Conservation (phyloP, 2,888 invertebrate genomes). For the Euspilapteryx auroguttella region DNA sequence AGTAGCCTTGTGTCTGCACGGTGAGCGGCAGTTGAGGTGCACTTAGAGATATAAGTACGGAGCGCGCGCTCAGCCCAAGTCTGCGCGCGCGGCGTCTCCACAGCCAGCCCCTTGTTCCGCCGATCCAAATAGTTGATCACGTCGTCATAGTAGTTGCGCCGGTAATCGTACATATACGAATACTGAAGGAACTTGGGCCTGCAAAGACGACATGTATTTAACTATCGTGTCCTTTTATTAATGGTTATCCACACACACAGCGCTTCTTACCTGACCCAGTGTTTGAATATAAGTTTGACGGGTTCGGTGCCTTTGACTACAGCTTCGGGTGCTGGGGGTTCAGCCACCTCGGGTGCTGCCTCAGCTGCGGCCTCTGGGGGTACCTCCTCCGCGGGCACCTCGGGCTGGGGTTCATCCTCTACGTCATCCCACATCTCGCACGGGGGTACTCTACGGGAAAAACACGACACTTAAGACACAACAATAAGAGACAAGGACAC, state of each 20-base stretch:
- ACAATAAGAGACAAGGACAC: slow-evolving; percentile 9
- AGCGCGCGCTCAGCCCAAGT: slow-evolving; percentile 85
- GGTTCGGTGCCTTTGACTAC: slow-evolving; percentile 55
- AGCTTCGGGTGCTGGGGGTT: slow-evolving; percentile 36
- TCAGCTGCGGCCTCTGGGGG: slow-evolving; percentile 19
- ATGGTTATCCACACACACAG: not conserved
- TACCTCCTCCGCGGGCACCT: slow-evolving; percentile 18
- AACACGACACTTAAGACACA: slow-evolving; percentile 14
- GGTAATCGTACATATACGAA: slow-evolving; percentile 81
- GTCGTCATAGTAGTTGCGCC: slow-evolving; percentile 85
- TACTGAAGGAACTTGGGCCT: slow-evolving; percentile 82
- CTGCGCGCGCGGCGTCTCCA: slow-evolving; percentile 77
- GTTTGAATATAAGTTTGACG: slow-evolving; percentile 72
- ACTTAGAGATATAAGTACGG: slow-evolving; percentile 68
- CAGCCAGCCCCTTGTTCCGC: slow-evolving; percentile 67
- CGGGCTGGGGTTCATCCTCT: slow-evolving; percentile 21
- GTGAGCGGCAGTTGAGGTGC: slow-evolving; percentile 71
- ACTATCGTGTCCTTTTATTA: not conserved
- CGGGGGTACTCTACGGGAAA: slow-evolving; percentile 34
- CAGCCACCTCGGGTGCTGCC: slow-evolving; percentile 40
- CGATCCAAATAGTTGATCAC: slow-evolving; percentile 82
- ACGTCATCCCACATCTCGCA: slow-evolving; percentile 58
- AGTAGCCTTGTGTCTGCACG: slow-evolving; percentile 65
- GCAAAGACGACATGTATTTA: slow-evolving; percentile 14
- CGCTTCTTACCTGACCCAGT: slow-evolving; percentile 73